phyloP scores from a whole-genome alignment of 2,797 vertebrate genomes.

The Rhynchotus rufescens region DNA sequence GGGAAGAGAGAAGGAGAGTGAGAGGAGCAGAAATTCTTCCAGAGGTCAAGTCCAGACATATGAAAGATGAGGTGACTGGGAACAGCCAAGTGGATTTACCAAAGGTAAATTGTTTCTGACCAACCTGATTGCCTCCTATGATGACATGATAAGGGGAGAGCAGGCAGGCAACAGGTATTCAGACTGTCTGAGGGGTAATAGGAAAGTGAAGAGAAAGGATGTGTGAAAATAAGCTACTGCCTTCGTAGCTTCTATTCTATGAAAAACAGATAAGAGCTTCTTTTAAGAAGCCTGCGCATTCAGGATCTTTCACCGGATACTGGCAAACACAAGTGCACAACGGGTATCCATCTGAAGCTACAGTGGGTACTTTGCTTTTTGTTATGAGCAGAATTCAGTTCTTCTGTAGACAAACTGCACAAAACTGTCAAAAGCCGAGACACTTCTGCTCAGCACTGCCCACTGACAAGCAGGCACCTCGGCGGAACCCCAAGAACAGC shows the following conservation, averaged over 20 bases:
- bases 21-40: not conserved
- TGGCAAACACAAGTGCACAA: not conserved
- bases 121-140: not conserved
- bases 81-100: not conserved
- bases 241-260: not conserved
- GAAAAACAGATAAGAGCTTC: not conserved
- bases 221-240: not conserved
- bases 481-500: conserved; percentile 2
- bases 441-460: rapidly evolving
- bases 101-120: not conserved
- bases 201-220: not conserved
- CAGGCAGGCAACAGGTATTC: not conserved
- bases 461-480: not conserved
- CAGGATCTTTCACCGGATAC: not conserved
- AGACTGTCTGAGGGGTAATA: not conserved
- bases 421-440: conserved; percentile 18
- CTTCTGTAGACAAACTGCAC: not conserved
- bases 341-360: not conserved
- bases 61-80: not conserved
- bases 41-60: not conserved
- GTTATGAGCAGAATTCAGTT: not conserved
- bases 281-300: not conserved
- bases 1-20: not conserved
- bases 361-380: not conserved
- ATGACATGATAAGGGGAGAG: not conserved